Evolutionary conservation across 1,140 invertebrate genomes (phyloP), one percentile per base, ranked within the genome.

Genomic region (Drosophila dunni): DNA sequence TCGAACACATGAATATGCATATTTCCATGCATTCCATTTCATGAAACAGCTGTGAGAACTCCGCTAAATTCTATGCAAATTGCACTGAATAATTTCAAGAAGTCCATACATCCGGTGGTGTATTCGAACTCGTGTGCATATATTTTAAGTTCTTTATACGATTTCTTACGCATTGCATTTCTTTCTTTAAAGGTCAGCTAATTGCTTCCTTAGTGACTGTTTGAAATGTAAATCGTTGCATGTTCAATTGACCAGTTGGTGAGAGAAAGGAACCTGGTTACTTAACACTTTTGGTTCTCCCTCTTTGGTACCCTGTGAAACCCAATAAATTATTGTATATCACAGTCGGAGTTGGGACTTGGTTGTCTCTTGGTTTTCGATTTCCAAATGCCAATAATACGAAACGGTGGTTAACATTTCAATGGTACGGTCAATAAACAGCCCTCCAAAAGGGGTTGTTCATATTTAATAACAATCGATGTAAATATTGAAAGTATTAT

Each of bases 401-500:
- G n/a, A 11, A 44, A 75, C 44, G 81, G 77, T 40, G 72, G 65
- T 79, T 44, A 70, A 48, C 36, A 54, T 63, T 53, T 64, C 58
- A 44, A 58, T 4, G 56, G 17, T 51, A 40, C 36, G 40, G 54
- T 72, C 54, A 73, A 54, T 67, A 65, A 57, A 54, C 38, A n/a
- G 13, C 54, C 36, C 48, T 20, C 3, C 6, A 7, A 29, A 29
- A 40, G 60, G 84, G 83, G 77, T 89, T 64, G 70, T 33, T 72
- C 69, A 89, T 84, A 89, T 88, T 88, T 88, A 84, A 89, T 75
- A 89, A 78, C 84, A 83, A 88, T 88, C 80, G 73, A 63, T 84
- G 84, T 89, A 88, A 89, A 89, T 88, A 88, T 88, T 88, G 80
- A 89, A 80, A 88, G 81, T 75, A 78, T 88, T 89, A 88, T 88